Conservation (phyloP, 2,888 invertebrate genomes). For the Eugnorisma glareosa region DNA sequence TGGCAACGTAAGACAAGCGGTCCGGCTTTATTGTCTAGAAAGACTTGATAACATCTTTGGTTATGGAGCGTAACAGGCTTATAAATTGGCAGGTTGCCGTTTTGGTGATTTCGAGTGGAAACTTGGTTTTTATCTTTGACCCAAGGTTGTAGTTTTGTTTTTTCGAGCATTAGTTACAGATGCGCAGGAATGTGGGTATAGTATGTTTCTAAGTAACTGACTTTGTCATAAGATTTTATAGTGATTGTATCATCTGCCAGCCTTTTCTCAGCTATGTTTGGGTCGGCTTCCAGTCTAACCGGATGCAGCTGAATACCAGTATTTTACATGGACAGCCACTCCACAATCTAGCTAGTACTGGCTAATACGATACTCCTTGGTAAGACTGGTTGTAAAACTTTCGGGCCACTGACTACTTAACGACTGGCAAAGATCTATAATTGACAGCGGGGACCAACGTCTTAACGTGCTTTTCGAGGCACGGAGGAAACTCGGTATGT, state of each 20-base stretch:
- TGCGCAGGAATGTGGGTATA: background rate
- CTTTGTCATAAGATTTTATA: background rate
- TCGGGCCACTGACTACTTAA: too few species aligned
- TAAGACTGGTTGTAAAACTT: too few species aligned
- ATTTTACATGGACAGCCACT: too few species aligned
- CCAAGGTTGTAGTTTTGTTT: background rate
- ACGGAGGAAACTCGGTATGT: too few species aligned
- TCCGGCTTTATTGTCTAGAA: conserved; percentile 55
- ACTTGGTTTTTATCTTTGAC: conserved; percentile 27
- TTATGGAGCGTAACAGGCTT: conserved; percentile 35
- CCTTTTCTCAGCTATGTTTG: too few species aligned
- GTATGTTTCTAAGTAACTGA: background rate
- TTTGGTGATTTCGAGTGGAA: conserved; percentile 38
- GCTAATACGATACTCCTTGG: too few species aligned
- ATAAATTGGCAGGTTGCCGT: conserved; percentile 35
- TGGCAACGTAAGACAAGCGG: conserved; percentile 49
- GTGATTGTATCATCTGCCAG: background rate
- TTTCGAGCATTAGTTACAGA: conserved; percentile 14
- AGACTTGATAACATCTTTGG: conserved; percentile 39
- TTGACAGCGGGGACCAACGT: too few species aligned
- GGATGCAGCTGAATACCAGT: too few species aligned
- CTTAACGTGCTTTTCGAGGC: too few species aligned
- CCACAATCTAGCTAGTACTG: too few species aligned
- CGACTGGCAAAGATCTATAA: too few species aligned
- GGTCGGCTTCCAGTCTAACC: too few species aligned